These are phyloP conservation scores for Passer montanus DNA, from an alignment of 2,113 vertebrate species.

Conservation along the genomic window DNA sequence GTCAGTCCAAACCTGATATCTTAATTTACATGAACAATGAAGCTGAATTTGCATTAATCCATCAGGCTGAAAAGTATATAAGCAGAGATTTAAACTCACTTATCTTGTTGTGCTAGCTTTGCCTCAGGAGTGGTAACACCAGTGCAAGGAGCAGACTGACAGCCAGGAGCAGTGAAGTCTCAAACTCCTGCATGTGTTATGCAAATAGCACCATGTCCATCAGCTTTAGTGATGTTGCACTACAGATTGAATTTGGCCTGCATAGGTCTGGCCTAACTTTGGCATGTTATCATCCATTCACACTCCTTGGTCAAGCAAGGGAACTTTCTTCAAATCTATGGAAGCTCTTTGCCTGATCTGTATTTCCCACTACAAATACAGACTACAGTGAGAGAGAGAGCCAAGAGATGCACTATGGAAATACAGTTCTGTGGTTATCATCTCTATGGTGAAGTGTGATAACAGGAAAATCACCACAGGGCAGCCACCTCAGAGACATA, in stretches of 20 bases:
- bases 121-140: neutral
- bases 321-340: neutral
- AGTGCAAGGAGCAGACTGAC: neutral
- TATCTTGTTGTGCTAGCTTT: neutral
- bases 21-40: neutral
- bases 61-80: neutral
- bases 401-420: neutral
- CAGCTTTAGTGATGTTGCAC: neutral
- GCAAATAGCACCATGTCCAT: neutral
- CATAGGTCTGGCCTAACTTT: neutral
- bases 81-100: neutral
- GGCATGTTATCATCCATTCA: neutral
- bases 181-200: neutral
- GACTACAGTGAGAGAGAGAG: neutral
- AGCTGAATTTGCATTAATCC: neutral
- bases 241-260: neutral
- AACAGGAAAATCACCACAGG: neutral
- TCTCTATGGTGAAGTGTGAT: neutral
- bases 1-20: neutral
- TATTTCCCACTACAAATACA: neutral
- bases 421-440: neutral
- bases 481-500: neutral
- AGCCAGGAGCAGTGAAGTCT: neutral
- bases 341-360: neutral
- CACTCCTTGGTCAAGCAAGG: neutral